Evolutionary conservation across 2,797 vertebrate species (phyloP), one percentile per base, ranked within the genome.

Genomic region (Helostoma temminkii): DNA sequence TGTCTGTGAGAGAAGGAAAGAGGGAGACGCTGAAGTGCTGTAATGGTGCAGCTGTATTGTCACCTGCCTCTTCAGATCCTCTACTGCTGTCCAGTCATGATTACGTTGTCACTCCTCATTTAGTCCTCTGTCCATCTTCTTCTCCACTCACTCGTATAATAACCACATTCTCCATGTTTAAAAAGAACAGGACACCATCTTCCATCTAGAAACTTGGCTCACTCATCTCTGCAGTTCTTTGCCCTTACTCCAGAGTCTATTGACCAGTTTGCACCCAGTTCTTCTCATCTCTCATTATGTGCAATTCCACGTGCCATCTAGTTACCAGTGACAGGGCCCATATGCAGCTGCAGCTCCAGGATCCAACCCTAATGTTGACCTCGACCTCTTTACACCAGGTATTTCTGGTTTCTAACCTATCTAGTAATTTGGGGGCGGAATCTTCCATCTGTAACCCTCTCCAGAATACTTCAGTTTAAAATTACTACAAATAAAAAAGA

Each of bases 341-440:
- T 59, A 39, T 73, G 65, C 39, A 48, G 56, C 66, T 10, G 58
- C 1, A 45, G 65, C 47, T 75, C 39, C 24, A 1, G 39, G 62
- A 72, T n/a, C 48, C 46, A n/a, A 30, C 60, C 80, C 37, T 5
- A 41, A 72, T 1, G 52, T 21, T 74, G 73, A 81, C 65, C 78
- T 30, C 69, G 32, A 34, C 49, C 69, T 64, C 69, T 65, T 58
- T 26, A 25, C 11, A 2, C 9, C 66, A 36, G 63, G 65, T 70
- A 48, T 68, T 80, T 74, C 57, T 24, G 1, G 62, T 52, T 28
- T 66, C 64, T 78, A 46, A 85, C 73, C 62, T 69, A 43, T 65
- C 64, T 47, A 65, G 71, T 82, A 71, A 86, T 86, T 58, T 21
- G 53, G 76, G 46, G 55, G 56, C 71, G 39, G 64, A 50, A 71